phyloP scores from a whole-genome alignment of 1,140 invertebrate genomes.

The Cydia fagiglandana region DNA sequence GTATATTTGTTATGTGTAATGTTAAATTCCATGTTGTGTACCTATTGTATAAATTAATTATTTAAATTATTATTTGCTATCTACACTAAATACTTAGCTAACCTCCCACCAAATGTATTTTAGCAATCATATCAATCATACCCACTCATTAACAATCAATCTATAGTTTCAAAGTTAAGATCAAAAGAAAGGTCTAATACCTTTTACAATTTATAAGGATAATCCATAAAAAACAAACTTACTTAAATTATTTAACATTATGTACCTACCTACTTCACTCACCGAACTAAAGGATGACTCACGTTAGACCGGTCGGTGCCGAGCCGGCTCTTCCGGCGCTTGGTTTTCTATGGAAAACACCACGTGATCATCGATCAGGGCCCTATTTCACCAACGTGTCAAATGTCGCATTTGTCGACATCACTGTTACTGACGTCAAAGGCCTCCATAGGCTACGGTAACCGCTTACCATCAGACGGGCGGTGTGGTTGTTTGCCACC shows the following conservation, averaged over 20 bases:
- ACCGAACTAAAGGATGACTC: not conserved
- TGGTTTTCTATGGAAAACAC: no score
- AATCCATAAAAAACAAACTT: not conserved
- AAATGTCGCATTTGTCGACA: no score
- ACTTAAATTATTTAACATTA: not conserved
- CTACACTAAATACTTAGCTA: not conserved
- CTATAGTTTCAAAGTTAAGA: not conserved
- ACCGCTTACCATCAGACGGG: no score
- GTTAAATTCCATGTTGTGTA: not conserved
- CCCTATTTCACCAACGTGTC: no score
- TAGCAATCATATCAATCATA: not conserved
- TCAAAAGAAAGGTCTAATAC: not conserved
- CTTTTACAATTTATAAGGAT: not conserved
- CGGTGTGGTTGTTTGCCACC: no score
- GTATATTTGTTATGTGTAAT: constrained; percentile 1
- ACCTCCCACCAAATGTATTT: not conserved
- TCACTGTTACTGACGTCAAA: no score
- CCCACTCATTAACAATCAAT: not conserved
- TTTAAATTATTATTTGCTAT: not conserved
- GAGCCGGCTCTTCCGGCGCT: no score
- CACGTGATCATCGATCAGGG: no score
- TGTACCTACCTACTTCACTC: not conserved
- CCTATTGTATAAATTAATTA: not conserved
- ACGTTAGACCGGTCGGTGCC: no score
- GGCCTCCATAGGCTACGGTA: no score